Conservation (phyloP, 1,140 invertebrate genomes). For the Melanaphis sacchari region DNA sequence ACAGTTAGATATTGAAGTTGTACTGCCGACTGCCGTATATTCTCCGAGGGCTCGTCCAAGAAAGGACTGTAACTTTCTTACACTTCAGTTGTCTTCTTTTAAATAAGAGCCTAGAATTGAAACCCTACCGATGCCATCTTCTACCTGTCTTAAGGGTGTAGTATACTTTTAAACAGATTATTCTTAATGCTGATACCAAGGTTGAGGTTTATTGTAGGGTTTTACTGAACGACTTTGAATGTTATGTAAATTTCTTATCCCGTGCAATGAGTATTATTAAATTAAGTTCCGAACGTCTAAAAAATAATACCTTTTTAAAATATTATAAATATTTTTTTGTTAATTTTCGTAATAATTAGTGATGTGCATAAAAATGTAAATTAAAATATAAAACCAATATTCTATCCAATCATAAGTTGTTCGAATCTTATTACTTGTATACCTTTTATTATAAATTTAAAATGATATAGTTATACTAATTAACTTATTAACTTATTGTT, state of each 20-base stretch:
- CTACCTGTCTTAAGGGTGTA: slow-evolving; percentile 27
- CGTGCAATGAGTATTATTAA: neutral
- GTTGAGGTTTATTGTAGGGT: slow-evolving; percentile 66
- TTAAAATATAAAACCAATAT: neutral
- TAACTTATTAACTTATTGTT: neutral
- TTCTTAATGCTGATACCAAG: slow-evolving; percentile 71
- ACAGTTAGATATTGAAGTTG: neutral
- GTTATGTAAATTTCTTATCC: slow-evolving; percentile 41
- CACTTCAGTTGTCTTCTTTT: slow-evolving; percentile 24
- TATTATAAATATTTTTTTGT: neutral
- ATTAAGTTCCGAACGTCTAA: slow-evolving; percentile 22
- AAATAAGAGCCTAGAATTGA: slow-evolving; percentile 41
- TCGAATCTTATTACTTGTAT: neutral
- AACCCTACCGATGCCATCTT: slow-evolving; percentile 50
- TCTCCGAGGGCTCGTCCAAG: slow-evolving; percentile 35
- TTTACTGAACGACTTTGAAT: slow-evolving; percentile 33
- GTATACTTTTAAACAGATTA: slow-evolving; percentile 66
- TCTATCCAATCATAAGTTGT: neutral
- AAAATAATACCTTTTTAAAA: slow-evolving; percentile 21
- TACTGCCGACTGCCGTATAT: neutral
- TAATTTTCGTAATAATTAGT: neutral
- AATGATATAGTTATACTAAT: neutral
- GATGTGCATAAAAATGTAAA: neutral
- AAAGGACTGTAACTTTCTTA: slow-evolving; percentile 35
- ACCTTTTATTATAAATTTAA: neutral